Evolutionary conservation across 2,797 vertebrate genomes (phyloP), one percentile per base, ranked within the genome.

Genomic region (Gastrophryne carolinensis): DNA sequence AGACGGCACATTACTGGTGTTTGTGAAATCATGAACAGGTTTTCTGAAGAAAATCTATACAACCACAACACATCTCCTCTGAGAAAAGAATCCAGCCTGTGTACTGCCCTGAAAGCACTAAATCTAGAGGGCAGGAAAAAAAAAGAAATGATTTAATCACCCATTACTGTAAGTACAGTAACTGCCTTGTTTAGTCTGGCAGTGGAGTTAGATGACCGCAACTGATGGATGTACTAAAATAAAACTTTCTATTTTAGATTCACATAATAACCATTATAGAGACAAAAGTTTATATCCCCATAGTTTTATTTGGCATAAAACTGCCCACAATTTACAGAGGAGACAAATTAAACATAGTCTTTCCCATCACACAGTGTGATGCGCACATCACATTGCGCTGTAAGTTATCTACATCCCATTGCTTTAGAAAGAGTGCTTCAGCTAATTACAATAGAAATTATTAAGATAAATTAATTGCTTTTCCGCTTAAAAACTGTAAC

Each of bases 101-200:
- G 35, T 7, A 11, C 54, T 41, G 41, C 21, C 29, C 64, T 41
- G 56, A 68, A 49, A 66, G 53, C 61, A 61, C n/a, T 75, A 30
- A 68, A 80, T 30, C 27, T 64, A 81, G 39, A 64, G 77, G 49
- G 56, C 13, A n/a, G 32, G 69, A 81, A 84, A 86, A 81, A 72
- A 79, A 69, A 77, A 79, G 86, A 83, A 87, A 85, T 89, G 83
- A 86, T 88, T 86, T 82, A 86, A 72, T 66, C 72, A 64, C 76
- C 82, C 11, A 0, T 86, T 84, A 84, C 52, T 80, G 49, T 75
- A 37, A 32, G 76, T 68, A 68, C 49, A 53, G 64, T 82, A 81
- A 77, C 79, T 80, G 79, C 19, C 54, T 9, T 30, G 2, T 7
- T 24, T 50, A 37, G 32, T 4, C 57, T n/a, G 17, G 7, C 12